phyloP scores from a whole-genome alignment of 2,888 invertebrate species.

The Glyphotaelius pellucidus region DNA sequence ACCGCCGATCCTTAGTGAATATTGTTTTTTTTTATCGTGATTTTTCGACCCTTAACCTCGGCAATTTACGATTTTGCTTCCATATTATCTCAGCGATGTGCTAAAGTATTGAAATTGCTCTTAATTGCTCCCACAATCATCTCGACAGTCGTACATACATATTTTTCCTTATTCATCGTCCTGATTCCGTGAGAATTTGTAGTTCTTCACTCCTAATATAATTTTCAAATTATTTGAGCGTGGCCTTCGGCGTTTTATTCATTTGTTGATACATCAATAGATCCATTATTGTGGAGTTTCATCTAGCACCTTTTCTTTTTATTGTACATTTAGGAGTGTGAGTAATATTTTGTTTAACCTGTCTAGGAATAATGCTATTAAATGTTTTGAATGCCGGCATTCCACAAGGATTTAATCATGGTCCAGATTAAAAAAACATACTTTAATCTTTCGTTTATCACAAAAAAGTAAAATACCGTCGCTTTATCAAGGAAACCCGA shows the following conservation, averaged over 20 bases:
- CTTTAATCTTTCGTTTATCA: background rate
- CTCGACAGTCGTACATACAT: background rate
- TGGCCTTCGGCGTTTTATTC: background rate
- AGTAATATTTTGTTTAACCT: background rate
- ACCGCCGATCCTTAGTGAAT: background rate
- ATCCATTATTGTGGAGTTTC: background rate
- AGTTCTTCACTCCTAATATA: background rate
- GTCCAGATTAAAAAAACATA: background rate
- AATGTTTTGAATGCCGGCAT: background rate
- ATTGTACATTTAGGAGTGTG: background rate
- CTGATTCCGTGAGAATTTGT: background rate
- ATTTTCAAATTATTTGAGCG: background rate
- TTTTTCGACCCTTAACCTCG: constrained; percentile 12
- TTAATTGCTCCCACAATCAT: background rate
- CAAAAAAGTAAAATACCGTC: background rate
- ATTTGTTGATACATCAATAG: background rate
- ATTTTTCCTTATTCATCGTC: background rate
- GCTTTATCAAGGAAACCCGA: background rate
- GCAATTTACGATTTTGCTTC: background rate
- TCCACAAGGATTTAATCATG: background rate
- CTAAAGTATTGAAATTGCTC: background rate
- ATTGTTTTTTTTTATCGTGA: background rate
- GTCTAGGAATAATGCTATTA: background rate
- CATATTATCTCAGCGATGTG: background rate
- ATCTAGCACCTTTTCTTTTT: background rate